Conservation (phyloP, 1,140 invertebrate species). For the Chrysomallon squamiferum region DNA sequence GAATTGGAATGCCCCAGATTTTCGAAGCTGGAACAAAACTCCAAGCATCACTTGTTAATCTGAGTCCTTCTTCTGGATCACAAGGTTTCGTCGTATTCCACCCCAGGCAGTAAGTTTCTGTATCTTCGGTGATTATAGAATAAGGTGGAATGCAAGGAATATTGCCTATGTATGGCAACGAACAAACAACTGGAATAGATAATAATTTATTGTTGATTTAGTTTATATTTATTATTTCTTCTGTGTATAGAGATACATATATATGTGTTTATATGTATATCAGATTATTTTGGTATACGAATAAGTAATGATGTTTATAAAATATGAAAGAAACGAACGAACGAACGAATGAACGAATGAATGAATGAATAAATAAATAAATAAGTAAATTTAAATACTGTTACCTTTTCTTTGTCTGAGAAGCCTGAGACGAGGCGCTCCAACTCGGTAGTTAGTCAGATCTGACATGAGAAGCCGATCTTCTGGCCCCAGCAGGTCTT, state of each 20-base stretch:
- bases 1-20: conserved; percentile 32
- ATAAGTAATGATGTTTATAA: no score
- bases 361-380: no score
- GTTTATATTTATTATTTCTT: no score
- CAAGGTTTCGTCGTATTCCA: conserved; percentile 12
- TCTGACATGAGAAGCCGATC: conserved; percentile 23
- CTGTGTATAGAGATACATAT: no score
- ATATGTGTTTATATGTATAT: no score
- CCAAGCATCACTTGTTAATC: conserved; percentile 23
- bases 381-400: no score
- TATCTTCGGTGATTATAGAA: conserved; percentile 19
- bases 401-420: conserved; percentile 25
- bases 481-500: conserved; percentile 7
- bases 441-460: conserved; percentile 24
- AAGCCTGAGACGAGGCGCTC: conserved; percentile 36
- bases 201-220: not conserved
- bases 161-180: not conserved
- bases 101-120: conserved; percentile 12
- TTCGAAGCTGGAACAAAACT: conserved; percentile 20
- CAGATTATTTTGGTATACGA: no score
- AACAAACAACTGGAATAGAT: conserved; percentile 13
- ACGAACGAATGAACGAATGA: no score
- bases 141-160: conserved; percentile 18
- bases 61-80: not conserved
- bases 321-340: no score